Evolutionary conservation across 1,140 invertebrate genomes (phyloP), one percentile per base, ranked within the genome.

Genomic region (Cherax quadricarinatus): DNA sequence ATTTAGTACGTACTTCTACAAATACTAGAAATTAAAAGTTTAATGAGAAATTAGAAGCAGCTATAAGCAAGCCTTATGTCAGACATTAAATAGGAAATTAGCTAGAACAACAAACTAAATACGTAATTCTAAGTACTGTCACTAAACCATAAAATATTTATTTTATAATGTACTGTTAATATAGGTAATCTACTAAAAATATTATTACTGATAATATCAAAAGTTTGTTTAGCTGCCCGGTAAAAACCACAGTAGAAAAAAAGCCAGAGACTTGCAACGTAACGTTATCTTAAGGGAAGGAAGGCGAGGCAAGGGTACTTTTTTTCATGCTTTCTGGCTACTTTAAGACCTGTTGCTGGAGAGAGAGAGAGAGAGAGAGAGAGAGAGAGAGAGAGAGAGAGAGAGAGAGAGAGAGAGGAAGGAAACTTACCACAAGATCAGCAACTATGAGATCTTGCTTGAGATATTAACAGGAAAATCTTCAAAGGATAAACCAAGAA

Each of bases 281-380:
- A 62, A 80, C 24, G 41, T 48, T 48, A 70, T 70, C 83, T 48
- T 84, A n/a, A 62, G 60, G 53, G 6, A 24, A 75, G 78, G 48
- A 53, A 62, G 73, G 73, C 21, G 48, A 86, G 73, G 73, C 66
- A 78, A 88, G 86, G 86, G 57, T 75, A 1, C 18, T 18, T 41
- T 41, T 41, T 86, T 53, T 88, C 86, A 88, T 88, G 86, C 86
- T 88, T 57, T 88, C 80, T 21, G 57, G 57, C 86, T 88, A 88
- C 86, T 80, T 62, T 14, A 88, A 88, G 75, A 80, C 78, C 75
- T 16, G 24, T 62, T 80, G 7, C 86, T 79, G 75, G 57, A 62
- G 48, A 75, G 78, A 21, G 30, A 41, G 30, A 41, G 30, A 41
- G 30, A 41, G 48, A 75, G 78, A 21, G 30, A 41, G 48, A 75